Percentiles rank a stretch among this genome's conserved stretches.
Conservation (phyloP, 2,113 vertebrate genomes). For the Leptosomus discolor region DNA sequence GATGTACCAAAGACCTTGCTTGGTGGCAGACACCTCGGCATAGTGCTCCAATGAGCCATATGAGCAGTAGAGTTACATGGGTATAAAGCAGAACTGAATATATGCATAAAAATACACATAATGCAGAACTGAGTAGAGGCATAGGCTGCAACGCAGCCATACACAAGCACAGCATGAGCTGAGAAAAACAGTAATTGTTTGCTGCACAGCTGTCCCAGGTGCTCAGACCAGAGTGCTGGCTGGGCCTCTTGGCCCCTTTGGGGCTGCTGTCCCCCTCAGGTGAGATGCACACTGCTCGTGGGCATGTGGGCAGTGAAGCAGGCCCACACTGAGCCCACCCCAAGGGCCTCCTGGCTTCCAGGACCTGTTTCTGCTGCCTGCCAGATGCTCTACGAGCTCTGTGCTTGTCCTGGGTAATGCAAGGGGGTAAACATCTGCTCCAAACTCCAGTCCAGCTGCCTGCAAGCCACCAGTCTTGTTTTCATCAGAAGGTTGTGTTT, state of each 20-base stretch:
- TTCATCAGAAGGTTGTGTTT: not conserved
- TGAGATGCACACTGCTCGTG: not conserved
- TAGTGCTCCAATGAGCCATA: not conserved
- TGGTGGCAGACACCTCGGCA: not conserved
- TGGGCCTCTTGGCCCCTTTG: not conserved
- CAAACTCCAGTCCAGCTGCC: not conserved
- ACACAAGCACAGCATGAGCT: not conserved
- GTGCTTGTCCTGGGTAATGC: not conserved
- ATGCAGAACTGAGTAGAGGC: not conserved
- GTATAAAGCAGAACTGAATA: not conserved
- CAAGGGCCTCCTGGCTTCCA: not conserved
- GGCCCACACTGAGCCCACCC: accelerated
- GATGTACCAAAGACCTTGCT: too few relatives aligned
- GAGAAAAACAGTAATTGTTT: accelerated
- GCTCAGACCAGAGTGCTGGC: not conserved
- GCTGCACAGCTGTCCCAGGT: not conserved
- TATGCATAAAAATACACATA: not conserved
- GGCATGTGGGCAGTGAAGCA: not conserved
- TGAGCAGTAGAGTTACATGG: accelerated
- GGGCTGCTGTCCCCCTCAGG: not conserved
- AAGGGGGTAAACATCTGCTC: accelerated
- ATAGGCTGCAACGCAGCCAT: not conserved
- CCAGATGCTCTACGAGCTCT: not conserved
- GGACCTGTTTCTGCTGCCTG: not conserved
- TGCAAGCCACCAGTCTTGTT: not conserved